Evolutionary conservation across 1,140 invertebrate species (phyloP).

Genomic region (Brachionus asplanchnoidis): DNA sequence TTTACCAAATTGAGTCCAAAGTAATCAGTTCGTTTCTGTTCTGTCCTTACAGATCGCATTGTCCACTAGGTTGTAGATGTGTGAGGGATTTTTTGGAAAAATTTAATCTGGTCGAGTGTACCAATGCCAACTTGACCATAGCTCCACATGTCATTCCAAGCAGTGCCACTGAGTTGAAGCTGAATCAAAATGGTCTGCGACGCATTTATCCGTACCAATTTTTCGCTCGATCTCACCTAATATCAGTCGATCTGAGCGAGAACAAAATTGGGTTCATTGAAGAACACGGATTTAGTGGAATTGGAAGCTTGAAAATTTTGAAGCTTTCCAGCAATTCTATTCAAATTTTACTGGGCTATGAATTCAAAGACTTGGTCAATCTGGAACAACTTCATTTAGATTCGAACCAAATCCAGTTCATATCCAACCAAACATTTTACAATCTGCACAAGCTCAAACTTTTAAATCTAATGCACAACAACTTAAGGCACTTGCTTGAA

Average conservation of each 20-base stretch:
- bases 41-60: neutral
- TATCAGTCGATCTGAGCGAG: neutral
- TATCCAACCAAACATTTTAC: neutral
- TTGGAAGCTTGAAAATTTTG: neutral
- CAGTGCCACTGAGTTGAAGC: neutral
- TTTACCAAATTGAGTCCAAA: neutral
- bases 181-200: neutral
- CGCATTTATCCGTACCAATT: conserved; percentile 11
- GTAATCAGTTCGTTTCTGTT: neutral
- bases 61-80: neutral
- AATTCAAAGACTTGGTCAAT: neutral
- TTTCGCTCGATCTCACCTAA: neutral
- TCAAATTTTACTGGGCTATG: neutral
- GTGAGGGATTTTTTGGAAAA: neutral
- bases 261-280: conserved; percentile 3
- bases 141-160: neutral
- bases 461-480: neutral
- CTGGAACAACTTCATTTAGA: conserved; percentile 16
- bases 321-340: neutral
- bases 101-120: neutral
- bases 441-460: neutral
- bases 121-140: neutral
- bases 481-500: neutral
- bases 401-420: neutral
- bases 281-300: neutral